A percentile compares a stretch with the other conserved stretches of the same genome.
Conservation (phyloP, 1,140 invertebrate genomes). For the Eurosta solidaginis region DNA sequence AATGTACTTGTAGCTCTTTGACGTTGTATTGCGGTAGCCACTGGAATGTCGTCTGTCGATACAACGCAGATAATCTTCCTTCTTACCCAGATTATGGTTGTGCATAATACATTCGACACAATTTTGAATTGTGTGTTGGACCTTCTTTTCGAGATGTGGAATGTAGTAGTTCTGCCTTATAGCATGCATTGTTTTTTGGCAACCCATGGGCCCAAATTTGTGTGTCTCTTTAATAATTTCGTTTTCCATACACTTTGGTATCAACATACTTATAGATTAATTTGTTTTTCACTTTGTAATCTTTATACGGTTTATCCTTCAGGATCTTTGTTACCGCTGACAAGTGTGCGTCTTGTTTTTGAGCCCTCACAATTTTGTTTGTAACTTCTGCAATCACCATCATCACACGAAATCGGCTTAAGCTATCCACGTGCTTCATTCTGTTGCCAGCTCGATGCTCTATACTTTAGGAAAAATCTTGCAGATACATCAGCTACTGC, state of each 20-base stretch:
- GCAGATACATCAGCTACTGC: slow-evolving; percentile 56
- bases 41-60: not conserved
- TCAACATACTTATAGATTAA: not conserved
- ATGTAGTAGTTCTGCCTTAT: not conserved
- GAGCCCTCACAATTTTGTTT: not conserved
- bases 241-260: not conserved
- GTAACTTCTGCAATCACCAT: not conserved
- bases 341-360: not conserved
- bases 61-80: no score
- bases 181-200: not conserved
- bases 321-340: not conserved
- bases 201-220: not conserved
- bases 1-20: slow-evolving; percentile 57
- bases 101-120: no score
- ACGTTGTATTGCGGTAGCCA: slow-evolving; percentile 35
- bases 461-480: slow-evolving; percentile 56
- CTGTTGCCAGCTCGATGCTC: no score
- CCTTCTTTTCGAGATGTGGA: no score
- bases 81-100: no score
- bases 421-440: no score
- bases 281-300: not conserved
- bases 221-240: no score
- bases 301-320: not conserved
- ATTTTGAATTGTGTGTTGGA: no score
- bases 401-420: no score